Percentiles rank a stretch among this genome's conserved stretches.
Evolutionary conservation across 2,797 vertebrate genomes (phyloP).

Genomic region (Micrastur ruficollis): DNA sequence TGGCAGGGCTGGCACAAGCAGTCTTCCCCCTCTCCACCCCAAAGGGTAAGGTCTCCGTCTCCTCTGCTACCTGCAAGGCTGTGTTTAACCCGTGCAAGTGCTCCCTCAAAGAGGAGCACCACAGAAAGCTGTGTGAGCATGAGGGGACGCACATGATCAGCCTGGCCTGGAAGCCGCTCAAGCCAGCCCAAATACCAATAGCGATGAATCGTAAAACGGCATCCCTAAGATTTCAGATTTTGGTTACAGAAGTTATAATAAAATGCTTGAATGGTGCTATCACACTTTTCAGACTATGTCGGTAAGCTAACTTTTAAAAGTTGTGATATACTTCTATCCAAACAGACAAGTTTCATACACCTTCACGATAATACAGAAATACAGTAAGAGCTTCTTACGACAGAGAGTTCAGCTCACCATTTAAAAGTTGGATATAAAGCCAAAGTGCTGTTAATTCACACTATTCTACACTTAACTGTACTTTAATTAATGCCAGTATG

Average conservation of each 20-base stretch:
- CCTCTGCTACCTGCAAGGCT: background rate
- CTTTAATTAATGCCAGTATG: background rate
- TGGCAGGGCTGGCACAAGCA: background rate
- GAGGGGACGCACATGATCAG: fast-evolving
- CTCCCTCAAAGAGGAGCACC: background rate
- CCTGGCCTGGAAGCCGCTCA: background rate
- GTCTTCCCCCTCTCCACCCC: background rate
- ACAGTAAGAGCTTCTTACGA: background rate
- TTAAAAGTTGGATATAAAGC: background rate
- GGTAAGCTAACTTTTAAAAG: background rate
- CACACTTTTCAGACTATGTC: background rate
- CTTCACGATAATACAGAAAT: background rate
- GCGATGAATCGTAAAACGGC: background rate
- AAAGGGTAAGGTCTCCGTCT: background rate
- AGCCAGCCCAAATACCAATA: background rate
- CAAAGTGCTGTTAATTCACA: background rate
- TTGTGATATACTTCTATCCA: background rate
- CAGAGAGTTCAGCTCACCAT: background rate
- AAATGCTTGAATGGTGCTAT: background rate
- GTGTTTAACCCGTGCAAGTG: fast-evolving
- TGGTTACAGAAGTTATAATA: background rate
- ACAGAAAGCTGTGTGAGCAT: background rate
- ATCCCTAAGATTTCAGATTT: background rate
- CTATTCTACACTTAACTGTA: background rate
- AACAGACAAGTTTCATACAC: background rate